Conservation (phyloP, 2,797 vertebrate genomes). For the Hemitrygon akajei region DNA sequence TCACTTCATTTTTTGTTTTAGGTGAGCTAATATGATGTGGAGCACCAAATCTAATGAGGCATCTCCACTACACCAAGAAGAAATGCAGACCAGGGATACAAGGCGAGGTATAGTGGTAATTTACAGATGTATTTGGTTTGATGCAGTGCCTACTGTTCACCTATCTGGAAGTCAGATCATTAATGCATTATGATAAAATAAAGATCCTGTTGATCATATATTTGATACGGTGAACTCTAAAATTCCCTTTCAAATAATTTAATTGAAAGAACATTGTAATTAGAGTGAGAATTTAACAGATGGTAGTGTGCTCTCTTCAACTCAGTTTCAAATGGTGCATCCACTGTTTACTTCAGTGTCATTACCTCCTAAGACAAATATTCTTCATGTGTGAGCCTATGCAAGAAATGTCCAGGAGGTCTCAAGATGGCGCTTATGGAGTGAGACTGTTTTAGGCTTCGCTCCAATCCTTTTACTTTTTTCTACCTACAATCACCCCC, state of each 20-base stretch:
- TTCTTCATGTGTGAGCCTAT: not conserved
- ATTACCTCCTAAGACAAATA: not conserved
- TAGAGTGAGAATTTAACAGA: not conserved
- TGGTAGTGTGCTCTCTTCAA: not conserved
- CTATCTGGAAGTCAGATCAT: not conserved
- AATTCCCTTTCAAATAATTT: not conserved
- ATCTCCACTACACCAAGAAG: conserved; percentile 56
- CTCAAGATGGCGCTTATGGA: too few relatives aligned
- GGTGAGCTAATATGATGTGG: conserved; percentile 74
- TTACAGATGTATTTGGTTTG: not conserved
- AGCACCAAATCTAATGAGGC: conserved; percentile 65
- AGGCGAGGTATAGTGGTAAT: conserved; percentile 60
- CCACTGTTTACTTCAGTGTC: not conserved
- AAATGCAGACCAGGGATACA: conserved; percentile 56
- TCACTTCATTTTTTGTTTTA: conserved; percentile 45
- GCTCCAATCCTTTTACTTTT: too few relatives aligned
- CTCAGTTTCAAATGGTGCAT: not conserved
- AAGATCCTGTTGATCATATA: not conserved
- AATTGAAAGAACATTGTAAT: not conserved
- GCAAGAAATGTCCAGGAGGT: not conserved
- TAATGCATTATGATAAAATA: not conserved
- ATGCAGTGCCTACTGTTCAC: not conserved
- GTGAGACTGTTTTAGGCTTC: too few relatives aligned
- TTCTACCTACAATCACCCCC: too few relatives aligned
- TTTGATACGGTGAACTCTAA: not conserved